Percentiles rank a stretch among this genome's conserved stretches.
Conservation (phyloP, 2,113 vertebrate genomes). For the Artemisiospiza belli region DNA sequence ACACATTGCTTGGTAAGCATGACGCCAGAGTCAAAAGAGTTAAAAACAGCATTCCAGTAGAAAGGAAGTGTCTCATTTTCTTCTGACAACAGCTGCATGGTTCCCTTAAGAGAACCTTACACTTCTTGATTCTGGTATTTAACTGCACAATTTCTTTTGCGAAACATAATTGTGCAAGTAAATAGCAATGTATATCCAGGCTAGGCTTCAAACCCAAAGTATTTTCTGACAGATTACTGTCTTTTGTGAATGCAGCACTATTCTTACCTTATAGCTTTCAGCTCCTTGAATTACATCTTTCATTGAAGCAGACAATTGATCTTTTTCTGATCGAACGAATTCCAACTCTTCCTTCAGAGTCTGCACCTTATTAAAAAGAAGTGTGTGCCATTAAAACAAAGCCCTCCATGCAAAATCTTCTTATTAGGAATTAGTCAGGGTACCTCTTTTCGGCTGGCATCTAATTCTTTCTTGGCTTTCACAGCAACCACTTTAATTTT, state of each 20-base stretch:
- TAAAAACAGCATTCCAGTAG: not conserved
- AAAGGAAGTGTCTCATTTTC: not conserved
- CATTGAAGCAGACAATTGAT: constrained; percentile 85
- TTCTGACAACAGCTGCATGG: not conserved
- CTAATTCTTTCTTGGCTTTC: constrained; percentile 95
- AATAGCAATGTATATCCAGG: not conserved
- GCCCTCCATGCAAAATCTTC: not conserved
- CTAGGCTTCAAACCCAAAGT: not conserved
- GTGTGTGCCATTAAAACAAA: not conserved
- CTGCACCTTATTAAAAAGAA: constrained; percentile 71
- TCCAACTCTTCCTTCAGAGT: constrained; percentile 83
- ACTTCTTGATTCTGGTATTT: not conserved
- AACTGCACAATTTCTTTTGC: not conserved
- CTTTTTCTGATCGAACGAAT: constrained; percentile 80
- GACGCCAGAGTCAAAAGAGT: not conserved
- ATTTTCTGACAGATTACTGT: not conserved
- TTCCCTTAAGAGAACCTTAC: not conserved
- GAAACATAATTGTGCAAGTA: not conserved
- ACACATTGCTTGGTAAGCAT: not conserved
- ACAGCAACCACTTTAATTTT: constrained; percentile 95
- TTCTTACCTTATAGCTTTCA: constrained; percentile 91
- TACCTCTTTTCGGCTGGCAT: constrained; percentile 91
- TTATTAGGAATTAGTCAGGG: not conserved
- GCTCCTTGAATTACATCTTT: constrained; percentile 92
- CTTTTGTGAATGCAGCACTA: not conserved